Conservation (phyloP, 2,797 vertebrate genomes). For the Clamator glandarius region DNA sequence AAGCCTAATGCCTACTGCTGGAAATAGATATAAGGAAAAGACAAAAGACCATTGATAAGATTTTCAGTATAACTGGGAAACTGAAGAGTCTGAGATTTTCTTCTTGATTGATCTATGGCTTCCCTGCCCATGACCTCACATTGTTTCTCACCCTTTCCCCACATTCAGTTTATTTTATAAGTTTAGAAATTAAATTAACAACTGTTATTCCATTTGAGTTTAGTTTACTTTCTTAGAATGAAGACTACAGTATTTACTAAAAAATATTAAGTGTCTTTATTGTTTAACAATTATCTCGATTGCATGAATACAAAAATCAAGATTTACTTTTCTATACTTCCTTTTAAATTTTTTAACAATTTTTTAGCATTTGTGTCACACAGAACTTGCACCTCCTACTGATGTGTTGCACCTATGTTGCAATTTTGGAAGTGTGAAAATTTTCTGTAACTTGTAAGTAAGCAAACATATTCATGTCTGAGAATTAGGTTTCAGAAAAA, state of each 20-base stretch:
- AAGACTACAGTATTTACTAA: background rate
- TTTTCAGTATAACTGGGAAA: background rate
- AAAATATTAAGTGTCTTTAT: background rate
- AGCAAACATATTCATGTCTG: background rate
- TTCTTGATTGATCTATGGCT: background rate
- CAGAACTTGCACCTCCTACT: background rate
- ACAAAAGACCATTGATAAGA: background rate
- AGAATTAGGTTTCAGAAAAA: background rate
- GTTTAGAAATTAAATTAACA: background rate
- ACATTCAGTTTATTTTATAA: background rate
- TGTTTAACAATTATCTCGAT: background rate
- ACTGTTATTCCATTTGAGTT: background rate
- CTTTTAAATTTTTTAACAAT: background rate
- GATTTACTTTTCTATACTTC: rapidly evolving
- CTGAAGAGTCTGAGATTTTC: background rate
- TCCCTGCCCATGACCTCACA: rapidly evolving
- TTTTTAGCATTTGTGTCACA: background rate
- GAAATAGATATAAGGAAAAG: background rate
- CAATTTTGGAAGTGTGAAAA: background rate
- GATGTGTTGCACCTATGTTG: background rate
- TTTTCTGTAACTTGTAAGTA: background rate
- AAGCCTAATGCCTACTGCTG: background rate
- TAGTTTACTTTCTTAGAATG: background rate
- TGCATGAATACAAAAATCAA: background rate
- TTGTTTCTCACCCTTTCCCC: rapidly evolving